Base-by-base conservation (phyloP, 2,888 invertebrate species). In the Leptinotarsa haldemani region DNA sequence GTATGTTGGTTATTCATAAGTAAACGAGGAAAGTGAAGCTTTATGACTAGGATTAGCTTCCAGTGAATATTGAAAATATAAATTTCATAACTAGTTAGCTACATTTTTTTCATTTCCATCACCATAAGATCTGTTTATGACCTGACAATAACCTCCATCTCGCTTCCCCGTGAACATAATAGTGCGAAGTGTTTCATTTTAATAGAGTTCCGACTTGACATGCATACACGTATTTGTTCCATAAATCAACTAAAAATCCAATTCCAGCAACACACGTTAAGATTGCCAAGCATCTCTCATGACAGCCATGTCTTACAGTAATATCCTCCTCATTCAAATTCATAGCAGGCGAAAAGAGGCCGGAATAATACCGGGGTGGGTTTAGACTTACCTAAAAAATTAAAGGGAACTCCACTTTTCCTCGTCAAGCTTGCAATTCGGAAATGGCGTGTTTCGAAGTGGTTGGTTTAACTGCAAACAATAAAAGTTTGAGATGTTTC, bases 191-290 rank as follows among this genome's bases (percentile, higher is more conserved):
- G 74, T 77, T 77, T 77, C 73, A 74, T 76, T 74, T 71, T 77
- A 77, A 78, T 78, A 72, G 74, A 69, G 74, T 73, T 73, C 58
- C 48, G 65, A 53, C 69, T 76, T 77, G 78, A 75, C 74, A 75
- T 79, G 80, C 78, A 76, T 69, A 72, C 80, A 79, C 80, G 80
- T 80, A 79, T 78, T 80, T 78, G 78, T 78, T 69, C 77, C 79
- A 80, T 80, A 80, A 80, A 80, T 80, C 80, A 79, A 71, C 73
- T 73, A 80, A 80, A 79, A 80, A 80, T 80, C 79, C 79, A 80
- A 80, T 79, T 78, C 76, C 76, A 69, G 77, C 78, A 64, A 70
- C 75, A 72, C 72, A 75, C 73, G 75, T 73, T 75, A 70, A 73
- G 73, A 71, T 70, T 74, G 61, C 61, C 66, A 65, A 75, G 75